These are phyloP conservation scores for Diploscapter pachys DNA, from an alignment of 1,140 invertebrate genomes.

Conservation along the genomic window DNA sequence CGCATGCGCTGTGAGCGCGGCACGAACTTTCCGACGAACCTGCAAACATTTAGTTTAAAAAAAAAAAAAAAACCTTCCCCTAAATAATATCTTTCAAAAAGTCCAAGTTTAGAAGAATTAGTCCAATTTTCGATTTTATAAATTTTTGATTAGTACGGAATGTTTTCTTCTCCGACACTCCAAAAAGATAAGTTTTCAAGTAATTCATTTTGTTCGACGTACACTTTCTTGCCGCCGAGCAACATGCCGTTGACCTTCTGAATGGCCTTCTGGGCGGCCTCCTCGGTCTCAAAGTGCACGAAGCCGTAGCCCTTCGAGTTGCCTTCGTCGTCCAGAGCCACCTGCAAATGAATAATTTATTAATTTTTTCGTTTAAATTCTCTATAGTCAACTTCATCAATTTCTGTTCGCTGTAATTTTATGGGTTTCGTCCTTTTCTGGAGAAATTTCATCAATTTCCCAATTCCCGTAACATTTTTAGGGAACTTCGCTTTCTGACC, in stretches of 20 bases:
- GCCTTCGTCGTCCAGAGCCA: constrained; percentile 90
- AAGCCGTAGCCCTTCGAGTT: constrained; percentile 97
- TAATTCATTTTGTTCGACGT: constrained; percentile 46
- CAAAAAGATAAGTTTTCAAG: no score
- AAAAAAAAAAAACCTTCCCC: constrained; percentile 37
- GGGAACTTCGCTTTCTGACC: no score
- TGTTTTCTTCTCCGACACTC: no score
- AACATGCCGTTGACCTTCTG: constrained; percentile 93
- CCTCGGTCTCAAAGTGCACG: constrained; percentile 99
- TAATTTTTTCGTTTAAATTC: no score
- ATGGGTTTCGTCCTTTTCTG: no score
- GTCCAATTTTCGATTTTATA: no score
- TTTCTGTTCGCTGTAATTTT: background rate
- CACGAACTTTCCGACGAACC: constrained; percentile 91
- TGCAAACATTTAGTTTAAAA: constrained; percentile 68
- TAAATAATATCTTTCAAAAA: no score
- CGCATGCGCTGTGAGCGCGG: constrained; percentile 94
- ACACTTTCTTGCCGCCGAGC: constrained; percentile 85
- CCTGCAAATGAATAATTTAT: constrained; percentile 49
- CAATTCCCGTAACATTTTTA: no score
- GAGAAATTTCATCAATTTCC: no score
- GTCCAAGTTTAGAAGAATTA: no score
- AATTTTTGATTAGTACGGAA: no score
- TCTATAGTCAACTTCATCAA: background rate
- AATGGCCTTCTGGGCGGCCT: constrained; percentile 93